Evolutionary conservation across 2,113 vertebrate species (phyloP).

Genomic region (Pteronura brasiliensis): DNA sequence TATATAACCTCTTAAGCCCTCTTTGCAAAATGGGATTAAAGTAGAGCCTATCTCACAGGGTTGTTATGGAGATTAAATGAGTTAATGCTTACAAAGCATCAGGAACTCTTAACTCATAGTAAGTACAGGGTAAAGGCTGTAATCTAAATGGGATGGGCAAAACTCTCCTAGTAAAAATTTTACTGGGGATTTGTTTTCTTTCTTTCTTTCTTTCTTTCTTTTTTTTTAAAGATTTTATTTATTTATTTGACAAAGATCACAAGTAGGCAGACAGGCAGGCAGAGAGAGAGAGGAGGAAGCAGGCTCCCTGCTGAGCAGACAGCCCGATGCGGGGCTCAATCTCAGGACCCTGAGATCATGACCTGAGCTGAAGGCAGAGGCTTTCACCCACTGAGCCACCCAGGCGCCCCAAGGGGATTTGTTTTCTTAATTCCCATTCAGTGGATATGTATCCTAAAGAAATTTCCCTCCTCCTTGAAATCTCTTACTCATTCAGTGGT

Average conservation of each 20-base stretch:
- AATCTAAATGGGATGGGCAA: neutral
- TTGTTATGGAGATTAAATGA: neutral
- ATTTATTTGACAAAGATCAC: no score
- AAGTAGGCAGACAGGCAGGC: no score
- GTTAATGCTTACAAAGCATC: neutral
- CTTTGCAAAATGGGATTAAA: neutral
- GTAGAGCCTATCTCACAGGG: rapidly evolving
- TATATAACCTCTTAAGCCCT: neutral
- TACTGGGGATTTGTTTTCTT: neutral
- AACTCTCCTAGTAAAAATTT: neutral
- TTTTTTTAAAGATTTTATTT: no score
- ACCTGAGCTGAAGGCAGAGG: no score
- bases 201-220: no score
- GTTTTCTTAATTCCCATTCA: neutral
- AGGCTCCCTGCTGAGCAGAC: no score
- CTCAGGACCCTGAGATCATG: no score
- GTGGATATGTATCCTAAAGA: neutral
- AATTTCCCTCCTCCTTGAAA: neutral
- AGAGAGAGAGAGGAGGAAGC: no score
- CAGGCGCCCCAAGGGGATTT: no score
- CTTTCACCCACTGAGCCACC: no score
- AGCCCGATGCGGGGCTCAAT: no score
- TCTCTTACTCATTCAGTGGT: neutral
- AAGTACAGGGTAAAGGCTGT: neutral
- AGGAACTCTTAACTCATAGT: neutral